phyloP scores from a whole-genome alignment of 2,113 vertebrate species.

The Orcinus orca region DNA sequence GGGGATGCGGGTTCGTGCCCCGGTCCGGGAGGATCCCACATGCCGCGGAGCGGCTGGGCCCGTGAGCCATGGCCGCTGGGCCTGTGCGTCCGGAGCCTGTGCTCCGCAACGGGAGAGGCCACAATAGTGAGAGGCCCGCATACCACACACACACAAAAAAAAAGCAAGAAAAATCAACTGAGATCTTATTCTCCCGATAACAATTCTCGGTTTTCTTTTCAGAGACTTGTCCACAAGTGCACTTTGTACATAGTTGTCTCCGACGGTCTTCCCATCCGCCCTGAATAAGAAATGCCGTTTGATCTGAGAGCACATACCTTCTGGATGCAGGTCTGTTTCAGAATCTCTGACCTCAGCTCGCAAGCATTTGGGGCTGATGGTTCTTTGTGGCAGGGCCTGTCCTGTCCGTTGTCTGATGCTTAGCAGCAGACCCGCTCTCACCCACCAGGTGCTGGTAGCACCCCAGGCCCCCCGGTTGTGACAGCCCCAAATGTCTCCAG shows the following conservation, averaged over 20 bases:
- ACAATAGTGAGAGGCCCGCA: too few species aligned
- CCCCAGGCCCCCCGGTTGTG: accelerated
- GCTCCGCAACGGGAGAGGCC: too few species aligned
- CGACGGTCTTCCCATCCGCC: not conserved
- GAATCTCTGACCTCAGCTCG: not conserved
- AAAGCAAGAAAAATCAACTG: not conserved
- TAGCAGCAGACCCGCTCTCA: not conserved
- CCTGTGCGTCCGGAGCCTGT: too few species aligned
- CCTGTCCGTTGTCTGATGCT: too few species aligned
- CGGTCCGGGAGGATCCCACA: too few species aligned
- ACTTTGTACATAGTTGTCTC: not conserved
- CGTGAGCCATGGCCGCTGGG: too few species aligned
- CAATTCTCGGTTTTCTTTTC: not conserved
- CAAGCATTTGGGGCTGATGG: not conserved
- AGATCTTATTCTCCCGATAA: not conserved
- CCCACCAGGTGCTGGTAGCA: too few species aligned
- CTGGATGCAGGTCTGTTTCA: not conserved
- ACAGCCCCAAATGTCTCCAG: not conserved
- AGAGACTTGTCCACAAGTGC: not conserved
- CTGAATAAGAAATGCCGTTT: not conserved
- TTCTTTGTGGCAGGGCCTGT: not conserved
- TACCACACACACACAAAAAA: not conserved
- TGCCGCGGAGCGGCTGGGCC: too few species aligned
- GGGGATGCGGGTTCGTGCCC: too few species aligned
- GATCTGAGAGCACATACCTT: not conserved